These are phyloP conservation scores for Setipinna tenuifilis DNA, from an alignment of 2,797 vertebrate genomes.

Conservation along the genomic window DNA sequence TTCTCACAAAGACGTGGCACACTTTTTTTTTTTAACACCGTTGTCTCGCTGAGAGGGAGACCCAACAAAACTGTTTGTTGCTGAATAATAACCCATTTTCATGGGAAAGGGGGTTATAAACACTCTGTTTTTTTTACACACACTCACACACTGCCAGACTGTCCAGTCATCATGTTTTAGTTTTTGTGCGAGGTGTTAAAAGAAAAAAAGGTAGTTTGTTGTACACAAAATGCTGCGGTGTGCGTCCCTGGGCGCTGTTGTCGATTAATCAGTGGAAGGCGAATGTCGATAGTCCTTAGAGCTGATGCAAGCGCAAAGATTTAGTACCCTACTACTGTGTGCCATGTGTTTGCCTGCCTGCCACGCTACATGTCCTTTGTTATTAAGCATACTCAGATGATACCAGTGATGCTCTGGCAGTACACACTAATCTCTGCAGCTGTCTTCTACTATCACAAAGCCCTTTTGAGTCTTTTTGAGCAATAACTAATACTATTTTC, in stretches of 20 bases:
- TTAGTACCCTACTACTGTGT: background rate
- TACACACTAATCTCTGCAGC: background rate
- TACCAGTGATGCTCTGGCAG: background rate
- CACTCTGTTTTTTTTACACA: too few relatives aligned
- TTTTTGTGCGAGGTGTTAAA: background rate
- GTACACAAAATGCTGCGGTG: background rate
- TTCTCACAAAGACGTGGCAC: constrained; percentile 17
- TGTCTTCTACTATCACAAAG: background rate
- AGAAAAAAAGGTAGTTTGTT: background rate
- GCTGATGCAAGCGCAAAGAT: background rate
- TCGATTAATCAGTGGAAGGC: constrained; percentile 26
- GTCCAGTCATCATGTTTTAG: background rate
- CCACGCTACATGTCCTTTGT: background rate
- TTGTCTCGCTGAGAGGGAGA: constrained; percentile 22
- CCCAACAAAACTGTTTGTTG: background rate
- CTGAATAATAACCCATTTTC: background rate
- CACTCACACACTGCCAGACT: background rate
- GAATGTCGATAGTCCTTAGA: constrained; percentile 34
- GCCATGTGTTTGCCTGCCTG: background rate
- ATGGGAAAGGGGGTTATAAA: background rate
- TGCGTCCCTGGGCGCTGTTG: background rate
- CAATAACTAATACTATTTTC: too few relatives aligned
- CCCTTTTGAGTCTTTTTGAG: background rate
- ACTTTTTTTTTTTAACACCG: constrained; percentile 31
- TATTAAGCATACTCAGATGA: background rate